phyloP scores from a whole-genome alignment of 2,888 invertebrate species.

The Acrocyrtus sp. region DNA sequence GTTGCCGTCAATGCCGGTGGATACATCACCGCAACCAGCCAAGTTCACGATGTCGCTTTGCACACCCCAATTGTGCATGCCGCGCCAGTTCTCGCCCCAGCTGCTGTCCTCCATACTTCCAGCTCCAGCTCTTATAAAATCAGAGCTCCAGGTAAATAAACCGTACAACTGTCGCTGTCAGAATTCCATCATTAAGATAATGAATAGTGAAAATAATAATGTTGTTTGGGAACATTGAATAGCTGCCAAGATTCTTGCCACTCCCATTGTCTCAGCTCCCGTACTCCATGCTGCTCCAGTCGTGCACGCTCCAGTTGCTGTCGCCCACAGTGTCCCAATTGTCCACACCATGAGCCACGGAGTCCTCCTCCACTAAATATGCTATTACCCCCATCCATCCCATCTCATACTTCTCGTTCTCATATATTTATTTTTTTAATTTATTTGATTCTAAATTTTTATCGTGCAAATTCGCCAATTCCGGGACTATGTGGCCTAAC shows the following conservation, averaged over 20 bases:
- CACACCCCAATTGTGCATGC: conserved; percentile 1
- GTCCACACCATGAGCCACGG: conserved; percentile 19
- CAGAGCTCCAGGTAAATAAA: background rate
- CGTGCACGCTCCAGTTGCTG: conserved; percentile 5
- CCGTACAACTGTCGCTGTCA: no score
- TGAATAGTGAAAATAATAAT: background rate
- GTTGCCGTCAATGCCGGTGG: conserved; percentile 28
- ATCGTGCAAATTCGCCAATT: no score
- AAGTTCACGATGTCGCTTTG: conserved; percentile 15
- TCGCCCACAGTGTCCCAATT: conserved; percentile 15
- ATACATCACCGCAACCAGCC: conserved; percentile 6
- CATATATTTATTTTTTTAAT: no score
- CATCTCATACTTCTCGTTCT: no score
- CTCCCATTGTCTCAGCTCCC: no score
- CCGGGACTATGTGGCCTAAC: no score
- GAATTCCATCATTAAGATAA: background rate
- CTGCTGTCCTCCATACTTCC: background rate
- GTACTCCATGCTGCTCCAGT: conserved; percentile 5
- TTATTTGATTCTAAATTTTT: no score
- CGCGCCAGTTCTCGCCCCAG: background rate
- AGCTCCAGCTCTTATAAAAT: background rate
- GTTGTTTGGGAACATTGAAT: background rate
- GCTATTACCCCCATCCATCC: no score
- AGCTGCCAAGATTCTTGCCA: background rate
- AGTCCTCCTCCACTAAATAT: conserved; percentile 17